These are phyloP conservation scores for Strigops habroptila DNA, from an alignment of 2,113 vertebrate genomes.

Conservation along the genomic window DNA sequence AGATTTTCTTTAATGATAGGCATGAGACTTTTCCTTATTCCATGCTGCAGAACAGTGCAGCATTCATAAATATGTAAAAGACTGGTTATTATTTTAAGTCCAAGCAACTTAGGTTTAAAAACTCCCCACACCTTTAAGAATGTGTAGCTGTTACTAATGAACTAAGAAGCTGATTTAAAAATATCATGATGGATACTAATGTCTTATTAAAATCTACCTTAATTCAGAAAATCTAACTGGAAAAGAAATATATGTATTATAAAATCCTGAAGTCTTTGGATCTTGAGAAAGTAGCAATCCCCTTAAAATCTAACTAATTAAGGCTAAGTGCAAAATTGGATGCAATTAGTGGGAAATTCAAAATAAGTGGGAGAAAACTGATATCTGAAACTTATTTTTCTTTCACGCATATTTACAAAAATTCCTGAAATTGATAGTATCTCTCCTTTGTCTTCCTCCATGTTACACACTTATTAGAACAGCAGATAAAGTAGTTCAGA, in stretches of 20 bases:
- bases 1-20: neutral
- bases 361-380: neutral
- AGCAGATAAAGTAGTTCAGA: neutral
- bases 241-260: neutral
- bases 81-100: conserved; percentile 31
- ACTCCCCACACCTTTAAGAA: conserved; percentile 5
- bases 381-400: neutral
- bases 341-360: neutral
- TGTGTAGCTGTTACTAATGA: conserved; percentile 43
- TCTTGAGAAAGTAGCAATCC: conserved; percentile 21
- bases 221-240: neutral
- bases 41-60: neutral
- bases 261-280: neutral
- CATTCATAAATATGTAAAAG: conserved; percentile 20
- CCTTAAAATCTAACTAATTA: conserved; percentile 36
- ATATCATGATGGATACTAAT: conserved; percentile 35
- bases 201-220: conserved; percentile 35
- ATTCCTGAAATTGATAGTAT: neutral
- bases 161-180: conserved; percentile 44
- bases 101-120: neutral
- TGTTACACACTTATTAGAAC: neutral
- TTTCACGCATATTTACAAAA: neutral
- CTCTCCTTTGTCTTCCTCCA: neutral
- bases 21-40: neutral
- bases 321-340: neutral